Conservation (phyloP, 2,113 vertebrate genomes). For the Uropsilus gracilis region DNA sequence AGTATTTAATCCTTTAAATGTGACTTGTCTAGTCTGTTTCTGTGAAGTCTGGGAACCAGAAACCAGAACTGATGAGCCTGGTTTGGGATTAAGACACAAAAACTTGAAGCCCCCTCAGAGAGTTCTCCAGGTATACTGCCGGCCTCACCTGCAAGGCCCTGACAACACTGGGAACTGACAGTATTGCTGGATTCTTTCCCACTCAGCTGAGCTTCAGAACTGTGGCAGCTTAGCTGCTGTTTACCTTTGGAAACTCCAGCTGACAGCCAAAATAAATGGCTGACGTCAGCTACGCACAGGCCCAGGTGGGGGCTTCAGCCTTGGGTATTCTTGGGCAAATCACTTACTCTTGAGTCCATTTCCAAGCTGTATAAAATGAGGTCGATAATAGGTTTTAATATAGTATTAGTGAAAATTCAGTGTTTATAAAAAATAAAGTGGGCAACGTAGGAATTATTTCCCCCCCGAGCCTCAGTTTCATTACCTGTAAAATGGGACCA, state of each 20-base stretch:
- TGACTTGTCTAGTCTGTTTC: neutral
- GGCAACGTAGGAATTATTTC: neutral
- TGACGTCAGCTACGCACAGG: neutral
- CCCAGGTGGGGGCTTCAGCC: neutral
- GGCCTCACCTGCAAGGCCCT: neutral
- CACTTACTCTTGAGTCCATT: neutral
- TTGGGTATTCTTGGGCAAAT: neutral
- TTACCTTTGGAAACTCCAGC: neutral
- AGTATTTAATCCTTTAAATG: neutral
- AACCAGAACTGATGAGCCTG: neutral
- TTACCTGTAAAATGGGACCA: slow-evolving; percentile 36
- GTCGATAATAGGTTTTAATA: neutral
- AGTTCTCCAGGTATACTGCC: neutral
- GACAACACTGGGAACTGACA: neutral
- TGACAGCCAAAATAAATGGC: neutral
- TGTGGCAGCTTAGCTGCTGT: neutral
- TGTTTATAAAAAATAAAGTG: slow-evolving; percentile 24
- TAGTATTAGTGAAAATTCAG: neutral
- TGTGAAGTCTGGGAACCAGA: neutral
- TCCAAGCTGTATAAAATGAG: neutral
- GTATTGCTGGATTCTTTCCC: neutral
- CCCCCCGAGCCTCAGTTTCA: neutral
- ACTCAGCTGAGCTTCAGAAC: neutral
- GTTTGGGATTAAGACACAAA: neutral
- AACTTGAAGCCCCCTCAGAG: neutral